A percentile compares a stretch with the other conserved stretches of the same genome.
Evolutionary conservation across 2,797 vertebrate genomes (phyloP).

Genomic region (Decapterus maruadsi): DNA sequence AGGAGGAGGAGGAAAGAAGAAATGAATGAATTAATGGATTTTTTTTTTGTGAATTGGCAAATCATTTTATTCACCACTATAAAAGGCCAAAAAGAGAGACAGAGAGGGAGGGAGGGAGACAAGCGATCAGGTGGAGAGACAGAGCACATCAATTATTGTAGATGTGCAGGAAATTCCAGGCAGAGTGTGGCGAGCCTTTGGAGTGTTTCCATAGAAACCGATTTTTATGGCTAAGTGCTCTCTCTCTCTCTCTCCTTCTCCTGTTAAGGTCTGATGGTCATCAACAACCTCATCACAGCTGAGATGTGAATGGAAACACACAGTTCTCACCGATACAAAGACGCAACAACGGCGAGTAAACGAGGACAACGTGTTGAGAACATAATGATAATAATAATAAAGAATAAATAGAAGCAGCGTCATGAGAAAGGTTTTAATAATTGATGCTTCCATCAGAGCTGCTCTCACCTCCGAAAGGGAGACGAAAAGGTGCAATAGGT

Average conservation of each 20-base stretch:
- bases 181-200: constrained; percentile 65
- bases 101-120: not conserved
- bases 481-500: no score
- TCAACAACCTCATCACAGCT: constrained; percentile 68
- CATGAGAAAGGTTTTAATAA: no score
- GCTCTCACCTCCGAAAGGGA: no score
- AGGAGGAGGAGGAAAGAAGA: not conserved
- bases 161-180: constrained; percentile 65
- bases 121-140: constrained; percentile 41
- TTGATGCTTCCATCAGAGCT: no score
- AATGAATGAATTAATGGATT: not conserved
- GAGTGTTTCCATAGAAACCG: constrained; percentile 87
- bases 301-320: constrained; percentile 47
- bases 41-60: not conserved
- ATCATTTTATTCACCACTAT: constrained; percentile 34
- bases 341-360: not conserved
- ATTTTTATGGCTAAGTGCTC: constrained; percentile 79
- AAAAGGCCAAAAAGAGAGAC: constrained; percentile 1
- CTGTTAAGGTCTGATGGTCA: constrained; percentile 72
- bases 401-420: no score
- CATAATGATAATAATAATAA: no score
- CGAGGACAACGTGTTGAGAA: no score
- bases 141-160: constrained; percentile 58
- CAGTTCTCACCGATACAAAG: not conserved
- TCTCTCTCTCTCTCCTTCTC: constrained; percentile 58